A percentile compares a stretch with the other conserved stretches of the same genome.
These are phyloP conservation scores for Dasysyrphus tricinctus DNA, from an alignment of 2,888 invertebrate genomes.

Conservation along the genomic window DNA sequence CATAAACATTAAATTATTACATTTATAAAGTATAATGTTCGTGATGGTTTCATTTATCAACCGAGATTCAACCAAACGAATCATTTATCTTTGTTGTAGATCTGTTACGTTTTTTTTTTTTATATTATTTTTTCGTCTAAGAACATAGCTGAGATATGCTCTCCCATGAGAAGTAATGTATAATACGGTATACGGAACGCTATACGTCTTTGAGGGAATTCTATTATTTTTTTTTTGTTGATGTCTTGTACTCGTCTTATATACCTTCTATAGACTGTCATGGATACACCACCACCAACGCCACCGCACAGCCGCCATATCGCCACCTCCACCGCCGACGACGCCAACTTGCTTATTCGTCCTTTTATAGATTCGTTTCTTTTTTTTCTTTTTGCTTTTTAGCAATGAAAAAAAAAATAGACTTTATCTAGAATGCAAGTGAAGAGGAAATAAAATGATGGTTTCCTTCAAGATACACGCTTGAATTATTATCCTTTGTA, in stretches of 20 bases:
- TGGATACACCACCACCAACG: conserved; percentile 15
- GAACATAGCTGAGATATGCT: conserved; percentile 4
- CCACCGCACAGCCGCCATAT: too few relatives aligned
- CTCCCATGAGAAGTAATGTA: conserved; percentile 14
- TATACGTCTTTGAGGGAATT: conserved; percentile 30
- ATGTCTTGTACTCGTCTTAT: neutral
- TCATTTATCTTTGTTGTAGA: conserved; percentile 74
- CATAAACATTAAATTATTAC: conserved; percentile 78
- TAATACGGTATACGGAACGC: neutral
- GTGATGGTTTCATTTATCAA: conserved; percentile 78
- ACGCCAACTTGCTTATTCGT: conserved; percentile 27
- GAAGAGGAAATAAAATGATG: conserved; percentile 35
- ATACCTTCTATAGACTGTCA: conserved; percentile 27
- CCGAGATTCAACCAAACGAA: conserved; percentile 69
- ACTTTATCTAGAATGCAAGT: conserved; percentile 39
- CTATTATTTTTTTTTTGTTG: conserved; percentile 19
- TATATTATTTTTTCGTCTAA: neutral
- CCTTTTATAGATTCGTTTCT: conserved; percentile 2
- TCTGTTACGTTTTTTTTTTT: conserved; percentile 45
- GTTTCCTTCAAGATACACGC: conserved; percentile 37
- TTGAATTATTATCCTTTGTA: conserved; percentile 35
- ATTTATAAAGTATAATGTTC: conserved; percentile 78
- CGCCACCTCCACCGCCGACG: neutral
- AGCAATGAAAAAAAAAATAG: conserved; percentile 1
- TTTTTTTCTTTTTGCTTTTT: neutral